Percentiles rank a stretch among this genome's conserved stretches.
Evolutionary conservation across 1,140 invertebrate species (phyloP).

Genomic region (Heterodera carotae): DNA sequence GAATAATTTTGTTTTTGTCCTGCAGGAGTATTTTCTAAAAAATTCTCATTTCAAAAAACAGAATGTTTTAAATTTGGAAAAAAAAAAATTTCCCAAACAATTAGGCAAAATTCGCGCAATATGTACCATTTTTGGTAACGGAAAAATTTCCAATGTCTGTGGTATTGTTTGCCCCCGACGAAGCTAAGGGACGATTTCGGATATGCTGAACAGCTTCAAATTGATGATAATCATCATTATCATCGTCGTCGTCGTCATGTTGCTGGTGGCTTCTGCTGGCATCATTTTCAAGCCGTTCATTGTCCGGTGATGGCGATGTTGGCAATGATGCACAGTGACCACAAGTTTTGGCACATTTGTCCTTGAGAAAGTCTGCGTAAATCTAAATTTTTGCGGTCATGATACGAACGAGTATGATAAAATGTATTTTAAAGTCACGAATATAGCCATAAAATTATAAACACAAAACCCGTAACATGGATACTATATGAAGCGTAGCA

Average conservation of each 20-base stretch:
- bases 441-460: no score
- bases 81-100: no score
- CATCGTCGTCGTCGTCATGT: not conserved
- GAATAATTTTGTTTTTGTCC: not conserved
- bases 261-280: not conserved
- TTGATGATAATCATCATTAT: not conserved
- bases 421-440: no score
- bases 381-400: not conserved
- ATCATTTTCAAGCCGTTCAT: not conserved
- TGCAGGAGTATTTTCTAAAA: not conserved
- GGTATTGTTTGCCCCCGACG: not conserved
- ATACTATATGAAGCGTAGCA: no score
- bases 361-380: conserved; percentile 15
- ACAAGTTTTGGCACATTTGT: conserved; percentile 21
- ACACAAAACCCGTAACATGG: no score
- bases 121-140: not conserved
- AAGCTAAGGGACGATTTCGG: not conserved
- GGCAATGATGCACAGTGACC: no score
- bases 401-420: no score
- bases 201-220: not conserved
- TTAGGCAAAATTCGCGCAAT: no score
- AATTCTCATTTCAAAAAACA: not conserved
- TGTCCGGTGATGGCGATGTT: not conserved
- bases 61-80: no score
- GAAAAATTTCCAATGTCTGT: not conserved